These are phyloP conservation scores for Bambusicola thoracicus DNA, from an alignment of 2,113 vertebrate species.

Conservation along the genomic window DNA sequence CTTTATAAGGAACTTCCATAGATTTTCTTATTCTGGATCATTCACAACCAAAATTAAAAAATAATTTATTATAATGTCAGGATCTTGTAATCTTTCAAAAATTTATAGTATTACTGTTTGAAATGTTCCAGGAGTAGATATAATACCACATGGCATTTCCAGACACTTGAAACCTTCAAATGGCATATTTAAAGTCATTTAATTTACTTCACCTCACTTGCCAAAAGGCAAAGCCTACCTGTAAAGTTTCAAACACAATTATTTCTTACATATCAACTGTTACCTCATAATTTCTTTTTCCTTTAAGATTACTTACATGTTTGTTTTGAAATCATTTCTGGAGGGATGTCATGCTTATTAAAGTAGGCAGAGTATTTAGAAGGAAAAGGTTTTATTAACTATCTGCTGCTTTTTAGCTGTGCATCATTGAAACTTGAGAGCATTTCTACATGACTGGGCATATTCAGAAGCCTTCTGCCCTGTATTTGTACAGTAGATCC, in stretches of 20 bases:
- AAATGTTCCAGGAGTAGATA: neutral
- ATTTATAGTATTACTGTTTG: neutral
- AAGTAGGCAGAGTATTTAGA: neutral
- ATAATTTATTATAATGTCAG: neutral
- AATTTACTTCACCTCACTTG: neutral
- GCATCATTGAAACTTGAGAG: neutral
- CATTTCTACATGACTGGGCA: neutral
- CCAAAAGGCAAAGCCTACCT: neutral
- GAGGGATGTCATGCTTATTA: neutral
- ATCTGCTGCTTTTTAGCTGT: neutral
- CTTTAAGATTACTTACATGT: neutral
- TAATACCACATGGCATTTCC: neutral
- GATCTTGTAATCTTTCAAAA: neutral
- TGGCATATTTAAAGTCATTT: neutral
- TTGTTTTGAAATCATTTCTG: neutral
- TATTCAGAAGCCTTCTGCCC: neutral
- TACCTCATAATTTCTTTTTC: neutral
- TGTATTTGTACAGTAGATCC: neutral
- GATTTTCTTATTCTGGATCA: neutral
- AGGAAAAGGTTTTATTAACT: neutral
- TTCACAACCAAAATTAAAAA: neutral
- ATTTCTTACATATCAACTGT: neutral
- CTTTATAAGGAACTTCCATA: neutral
- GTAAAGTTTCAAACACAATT: neutral
- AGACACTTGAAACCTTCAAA: neutral